Evolutionary conservation across 2,888 invertebrate genomes (phyloP).

Genomic region (Thumatha senex): DNA sequence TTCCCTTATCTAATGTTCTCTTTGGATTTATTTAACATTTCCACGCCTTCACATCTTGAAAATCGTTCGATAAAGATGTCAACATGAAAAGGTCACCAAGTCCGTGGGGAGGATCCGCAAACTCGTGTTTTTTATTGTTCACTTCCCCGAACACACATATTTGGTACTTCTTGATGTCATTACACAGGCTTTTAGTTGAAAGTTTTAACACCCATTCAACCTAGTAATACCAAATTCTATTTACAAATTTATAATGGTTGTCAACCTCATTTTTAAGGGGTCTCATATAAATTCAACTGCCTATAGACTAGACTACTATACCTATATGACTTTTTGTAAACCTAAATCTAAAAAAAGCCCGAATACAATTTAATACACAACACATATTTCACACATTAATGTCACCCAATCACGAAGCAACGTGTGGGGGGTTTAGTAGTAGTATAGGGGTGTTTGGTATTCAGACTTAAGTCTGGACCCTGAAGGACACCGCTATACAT

Average conservation of each 20-base stretch:
- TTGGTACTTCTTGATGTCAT: neutral
- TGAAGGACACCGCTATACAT: too few species aligned
- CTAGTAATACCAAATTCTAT: neutral
- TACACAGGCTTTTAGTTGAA: neutral
- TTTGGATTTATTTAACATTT: slow-evolving; percentile 81
- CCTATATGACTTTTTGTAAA: too few species aligned
- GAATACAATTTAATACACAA: too few species aligned
- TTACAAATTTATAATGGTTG: neutral
- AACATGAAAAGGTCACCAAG: slow-evolving; percentile 72
- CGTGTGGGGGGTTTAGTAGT: too few species aligned
- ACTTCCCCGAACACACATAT: slow-evolving; percentile 1
- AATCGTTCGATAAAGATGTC: slow-evolving; percentile 79
- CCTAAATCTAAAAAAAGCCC: too few species aligned
- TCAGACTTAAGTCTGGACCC: too few species aligned
- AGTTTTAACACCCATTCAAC: neutral
- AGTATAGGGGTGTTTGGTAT: too few species aligned
- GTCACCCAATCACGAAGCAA: too few species aligned
- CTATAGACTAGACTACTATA: too few species aligned
- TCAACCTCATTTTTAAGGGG: too few species aligned
- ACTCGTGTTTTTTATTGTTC: slow-evolving; percentile 32
- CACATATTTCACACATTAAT: too few species aligned
- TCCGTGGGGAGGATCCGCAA: slow-evolving; percentile 49
- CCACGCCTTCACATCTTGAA: slow-evolving; percentile 76
- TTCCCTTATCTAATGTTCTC: slow-evolving; percentile 80
- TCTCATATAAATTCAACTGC: too few species aligned